Evolutionary conservation across 2,113 vertebrate genomes (phyloP).

Genomic region (Eptesicus fuscus): DNA sequence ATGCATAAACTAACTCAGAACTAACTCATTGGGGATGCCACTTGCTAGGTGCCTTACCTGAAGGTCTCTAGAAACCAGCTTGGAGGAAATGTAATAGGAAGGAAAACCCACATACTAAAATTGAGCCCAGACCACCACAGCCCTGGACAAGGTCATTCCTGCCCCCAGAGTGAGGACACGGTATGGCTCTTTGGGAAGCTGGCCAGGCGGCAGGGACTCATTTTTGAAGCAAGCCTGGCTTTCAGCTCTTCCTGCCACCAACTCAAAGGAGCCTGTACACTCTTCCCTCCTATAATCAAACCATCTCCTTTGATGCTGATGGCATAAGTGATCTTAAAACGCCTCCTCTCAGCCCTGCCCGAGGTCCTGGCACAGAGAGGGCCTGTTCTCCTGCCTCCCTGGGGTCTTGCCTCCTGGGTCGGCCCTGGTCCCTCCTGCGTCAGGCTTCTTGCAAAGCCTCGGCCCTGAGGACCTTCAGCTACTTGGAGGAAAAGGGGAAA

Average conservation of each 20-base stretch:
- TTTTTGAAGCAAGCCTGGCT: neutral
- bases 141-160: neutral
- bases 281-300: neutral
- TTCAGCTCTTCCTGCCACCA: neutral
- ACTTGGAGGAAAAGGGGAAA: neutral
- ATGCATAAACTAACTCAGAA: neutral
- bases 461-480: neutral
- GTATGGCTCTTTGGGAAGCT: neutral
- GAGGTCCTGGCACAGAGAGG: neutral
- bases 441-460: neutral
- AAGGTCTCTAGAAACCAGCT: neutral
- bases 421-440: neutral
- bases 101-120: neutral
- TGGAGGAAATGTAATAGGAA: accelerated
- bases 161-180: neutral
- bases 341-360: neutral
- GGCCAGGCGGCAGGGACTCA: neutral
- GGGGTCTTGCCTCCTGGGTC: neutral
- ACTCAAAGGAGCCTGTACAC: too few species aligned
- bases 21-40: too few species aligned
- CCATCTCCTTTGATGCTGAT: neutral
- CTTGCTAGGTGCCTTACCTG: neutral
- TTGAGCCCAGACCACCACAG: accelerated
- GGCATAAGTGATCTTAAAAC: neutral
- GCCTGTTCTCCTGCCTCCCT: too few species aligned